Evolutionary conservation across 2,888 invertebrate genomes (phyloP), one percentile per base, ranked within the genome.

Genomic region (Tryphoninae sp.): DNA sequence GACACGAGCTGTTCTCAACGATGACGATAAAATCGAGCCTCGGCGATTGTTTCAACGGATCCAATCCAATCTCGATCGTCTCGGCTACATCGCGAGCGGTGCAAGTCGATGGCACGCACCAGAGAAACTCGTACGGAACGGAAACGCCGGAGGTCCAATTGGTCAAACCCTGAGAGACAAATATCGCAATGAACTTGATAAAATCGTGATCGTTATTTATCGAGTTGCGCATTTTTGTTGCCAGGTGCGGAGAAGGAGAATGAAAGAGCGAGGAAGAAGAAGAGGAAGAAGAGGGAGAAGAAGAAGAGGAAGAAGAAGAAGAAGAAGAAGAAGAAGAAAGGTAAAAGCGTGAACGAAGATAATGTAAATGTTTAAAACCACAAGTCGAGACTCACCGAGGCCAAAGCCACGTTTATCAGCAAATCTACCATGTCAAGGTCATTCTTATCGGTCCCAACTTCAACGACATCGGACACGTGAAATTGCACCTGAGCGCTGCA

Each of bases 401-500:
- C 90, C 22, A 84, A 19, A 11, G 87, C 89, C 0, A 87, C 58
- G 79, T 86, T 88, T 1, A 79, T 16, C 26, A 90, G 68, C 3
- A 90, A 79, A 82, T 90, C 88, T 19, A 84, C 86, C 75, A 89
- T 74, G 62, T 89, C 88, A 23, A 83, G 72, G 6, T 82, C 80
- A 13, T 61, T 67, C 11, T 76, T 62, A 13, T 19, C 62, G n/a
- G 40, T 64, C 16, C 9, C 49, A 22, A 45, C 13, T 40, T 84
- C 76, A 7, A 67, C 26, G 19, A 69, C 78, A 22, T 79, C 73
- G 11, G 77, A 67, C 61, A 90, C 85, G 75, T 91, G 86, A 45
- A 93, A 89, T 61, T 89, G 90, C 42, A 94, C 91, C 84, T 94
- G 94, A 0, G 94, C 94, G 11, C 95, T 92, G 89, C 96, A 96